Base-by-base conservation (phyloP, 2,888 invertebrate species). In the Drosophila seclusa region DNA sequence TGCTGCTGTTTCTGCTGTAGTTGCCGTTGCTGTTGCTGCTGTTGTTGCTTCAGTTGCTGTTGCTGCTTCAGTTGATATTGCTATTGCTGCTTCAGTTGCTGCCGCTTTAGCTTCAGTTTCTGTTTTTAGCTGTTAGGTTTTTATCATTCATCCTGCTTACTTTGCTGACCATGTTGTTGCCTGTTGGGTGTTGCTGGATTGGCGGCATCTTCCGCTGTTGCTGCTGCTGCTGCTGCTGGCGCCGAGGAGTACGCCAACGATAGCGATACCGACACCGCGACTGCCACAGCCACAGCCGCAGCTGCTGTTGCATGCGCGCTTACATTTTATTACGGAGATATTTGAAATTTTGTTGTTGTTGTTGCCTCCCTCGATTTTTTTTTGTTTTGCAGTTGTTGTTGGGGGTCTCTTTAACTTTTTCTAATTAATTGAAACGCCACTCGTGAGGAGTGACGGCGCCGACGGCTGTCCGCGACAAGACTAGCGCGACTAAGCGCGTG, bases 341-440 rank as follows among this genome's bases (percentile, higher is more conserved):
- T 90, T 89, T 91, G 88, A 85, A 85, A 89, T 91, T 88, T 38
- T 31, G 24, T 24, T 24, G 5, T 18, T 36, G 8, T 24, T 54
- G 16, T 36, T 49, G 64, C 42, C 27, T 66, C 40, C 55, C 38
- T 53, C 60, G 18, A 16, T 68, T 57, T 54, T 67, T 54, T 50
- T 40, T 50, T 59, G 73, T 68, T 63, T 71, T 69, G 62, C 63
- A 29, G 11, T 31, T 27, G 13, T 38, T 31, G 32, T 34, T 48
- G 60, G 76, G 75, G 80, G 77, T 79, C 89, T 91, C 83, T 85
- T 87, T 87, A 84, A 82, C 83, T 90, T 89, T 89, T 85, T 89
- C 87, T 87, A 91, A 90, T 90, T 90, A 89, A 90, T 89, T 90
- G 90, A 90, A 87, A 90, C 80, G 90, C 84, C 90, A 85, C 87